Evolutionary conservation across 2,797 vertebrate genomes (phyloP), one percentile per base, ranked within the genome.

Genomic region (Vipera latastei): DNA sequence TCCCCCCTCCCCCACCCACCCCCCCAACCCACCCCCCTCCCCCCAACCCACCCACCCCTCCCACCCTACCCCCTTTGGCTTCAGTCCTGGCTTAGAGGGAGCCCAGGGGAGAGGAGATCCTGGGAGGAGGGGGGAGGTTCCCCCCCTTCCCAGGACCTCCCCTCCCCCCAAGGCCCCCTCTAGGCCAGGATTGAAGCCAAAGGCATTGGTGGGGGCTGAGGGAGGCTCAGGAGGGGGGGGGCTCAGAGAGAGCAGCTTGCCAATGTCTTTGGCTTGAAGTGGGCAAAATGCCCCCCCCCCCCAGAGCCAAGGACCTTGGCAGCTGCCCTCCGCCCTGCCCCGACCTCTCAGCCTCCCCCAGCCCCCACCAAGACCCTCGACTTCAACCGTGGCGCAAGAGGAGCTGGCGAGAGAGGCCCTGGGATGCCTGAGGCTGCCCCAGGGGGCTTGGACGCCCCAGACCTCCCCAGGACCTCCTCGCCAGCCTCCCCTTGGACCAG

Each of bases 221-320:
- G 14, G 65, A 7, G 32, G 69, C 32, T 73, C 32, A 32, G 32
- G 32, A 32, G 32, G 32, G 69, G 32, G 69, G 14, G 5, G n/a
- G 63, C 13, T 11, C 63, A 7, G 3, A 0, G 65, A 73, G 65
- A 32, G 7, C 0, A 0, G 0, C 2, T 38, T 20, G 32, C 73
- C 20, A 78, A 20, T 5, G 32, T 20, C 69, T 6, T 44, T 2
- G 16, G 69, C 69, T 32, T 38, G 32, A 32, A 20, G 18, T 20
- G 18, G 69, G 16, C 32, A 38, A 38, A 38, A 0, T 18, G 1
- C 3, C 65, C 6, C n/a, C 0, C 0, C 3, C 65, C 6, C n/a
- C 0, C 0, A 0, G 12, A 32, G 65, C 28, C 63, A 14, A 32
- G 4, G 4, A 16, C 63, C 0, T 32, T 32, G 65, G 65, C 69